Percentiles rank a stretch among this genome's conserved stretches.
phyloP scores from a whole-genome alignment of 2,888 invertebrate species.

The Chalcis sispes region DNA sequence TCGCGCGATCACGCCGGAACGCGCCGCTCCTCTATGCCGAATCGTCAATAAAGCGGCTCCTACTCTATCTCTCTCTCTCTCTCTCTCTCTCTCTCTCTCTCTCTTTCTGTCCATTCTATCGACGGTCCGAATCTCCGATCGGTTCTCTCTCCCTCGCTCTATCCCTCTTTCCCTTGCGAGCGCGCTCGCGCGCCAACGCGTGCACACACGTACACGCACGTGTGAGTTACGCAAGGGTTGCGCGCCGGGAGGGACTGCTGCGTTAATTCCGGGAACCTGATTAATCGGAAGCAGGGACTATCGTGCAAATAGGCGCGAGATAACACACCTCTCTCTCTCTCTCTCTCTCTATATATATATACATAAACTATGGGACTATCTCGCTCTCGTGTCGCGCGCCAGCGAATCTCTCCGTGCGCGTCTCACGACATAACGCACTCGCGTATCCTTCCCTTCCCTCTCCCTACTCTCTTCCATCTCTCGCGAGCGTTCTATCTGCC shows the following conservation, averaged over 20 bases:
- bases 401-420: not conserved
- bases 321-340: conserved; percentile 61
- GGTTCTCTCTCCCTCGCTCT: not conserved
- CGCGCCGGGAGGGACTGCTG: conserved; percentile 55
- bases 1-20: conserved; percentile 16
- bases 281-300: conserved; percentile 73
- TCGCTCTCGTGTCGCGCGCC: not conserved
- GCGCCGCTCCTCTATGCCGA: conserved; percentile 58
- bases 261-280: conserved; percentile 74
- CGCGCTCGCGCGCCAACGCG: not conserved
- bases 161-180: too few relatives aligned
- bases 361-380: not conserved
- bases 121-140: conserved; percentile 10
- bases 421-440: conserved; percentile 17
- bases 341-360: conserved; percentile 18
- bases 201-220: conserved; percentile 4
- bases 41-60: conserved; percentile 60
- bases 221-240: not conserved
- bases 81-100: conserved; percentile 2
- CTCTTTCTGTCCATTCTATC: not conserved
- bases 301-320: conserved; percentile 73
- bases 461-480: too few relatives aligned
- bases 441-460: too few relatives aligned
- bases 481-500: too few relatives aligned
- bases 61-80: conserved; percentile 13